Evolutionary conservation across 1,140 invertebrate genomes (phyloP), one percentile per base, ranked within the genome.

Genomic region (Drosophila sturtevanti): DNA sequence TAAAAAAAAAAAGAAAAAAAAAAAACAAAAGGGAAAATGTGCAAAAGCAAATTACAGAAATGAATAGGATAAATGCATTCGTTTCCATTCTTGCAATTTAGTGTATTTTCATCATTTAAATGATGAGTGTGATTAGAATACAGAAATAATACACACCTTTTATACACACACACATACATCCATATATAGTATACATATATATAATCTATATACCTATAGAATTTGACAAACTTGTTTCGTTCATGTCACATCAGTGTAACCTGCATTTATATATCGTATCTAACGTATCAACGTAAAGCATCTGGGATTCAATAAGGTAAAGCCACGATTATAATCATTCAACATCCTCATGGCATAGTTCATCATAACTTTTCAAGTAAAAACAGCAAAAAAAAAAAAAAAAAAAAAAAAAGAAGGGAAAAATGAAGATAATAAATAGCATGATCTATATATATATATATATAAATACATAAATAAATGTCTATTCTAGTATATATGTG

Each of bases 261-360:
- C 41, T 48, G 41, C 41, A 48, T 48, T 48, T 21, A 11, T 48
- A 11, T 48, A 21, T 48, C 41, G n/a, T 48, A 48, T 4, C 16
- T 16, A 4, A 48, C 41, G 41, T 48, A 48, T 6, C 41, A 4
- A 48, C 41, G 41, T 48, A 48, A 4, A 48, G 41, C 41, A 48
- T 48, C 41, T 48, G 34, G 55, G 55, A 37, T 18, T 58, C 55
- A 58, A 27, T 24, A 61, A 67, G 44, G 24, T 48, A 61, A 61
- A 67, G 35, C 38, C 51, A 59, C 62, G 41, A 48, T 22, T 48
- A 67, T 60, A 59, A 51, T 37, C 58, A 58, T 67, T 27, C 21
- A 41, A 41, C 21, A 16, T 21, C 10, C 16, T 21, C 55, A 37
- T 35, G 18, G 55, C 31, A 58, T 35, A 18, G 7, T 35, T 58